Conservation (phyloP, 2,888 invertebrate species). For the Limnephilus marmoratus region DNA sequence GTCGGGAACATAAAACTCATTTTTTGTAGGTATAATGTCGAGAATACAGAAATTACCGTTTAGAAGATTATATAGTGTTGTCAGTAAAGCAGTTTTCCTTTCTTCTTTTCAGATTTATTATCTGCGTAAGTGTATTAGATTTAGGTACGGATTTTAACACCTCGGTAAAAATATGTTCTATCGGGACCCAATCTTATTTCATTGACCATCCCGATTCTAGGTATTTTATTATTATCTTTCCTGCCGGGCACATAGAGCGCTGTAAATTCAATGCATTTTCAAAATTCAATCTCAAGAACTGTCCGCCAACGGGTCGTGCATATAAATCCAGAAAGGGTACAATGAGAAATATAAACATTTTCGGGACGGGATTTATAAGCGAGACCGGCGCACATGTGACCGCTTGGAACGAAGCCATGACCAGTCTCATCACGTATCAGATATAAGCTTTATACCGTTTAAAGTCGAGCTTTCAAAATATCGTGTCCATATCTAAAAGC, state of each 20-base stretch:
- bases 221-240: not conserved
- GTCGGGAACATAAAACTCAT: too few relatives aligned
- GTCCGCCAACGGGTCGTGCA: conserved; percentile 63
- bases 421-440: conserved; percentile 40
- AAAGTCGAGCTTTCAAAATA: conserved; percentile 25
- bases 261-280: conserved; percentile 57
- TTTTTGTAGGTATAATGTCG: too few relatives aligned
- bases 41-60: too few relatives aligned
- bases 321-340: conserved; percentile 65
- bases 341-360: conserved; percentile 58
- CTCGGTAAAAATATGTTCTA: conserved; percentile 17
- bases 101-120: not conserved
- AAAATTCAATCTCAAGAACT: conserved; percentile 64
- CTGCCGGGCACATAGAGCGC: conserved; percentile 12
- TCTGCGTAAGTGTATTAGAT: not conserved
- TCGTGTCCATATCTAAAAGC: not conserved
- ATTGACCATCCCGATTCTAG: conserved; percentile 16
- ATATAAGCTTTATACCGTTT: conserved; percentile 20
- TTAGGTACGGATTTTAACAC: not conserved
- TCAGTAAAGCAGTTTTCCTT: too few relatives aligned
- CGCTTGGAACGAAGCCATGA: conserved; percentile 41
- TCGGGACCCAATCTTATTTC: conserved; percentile 30
- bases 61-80: too few relatives aligned
- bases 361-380: conserved; percentile 61
- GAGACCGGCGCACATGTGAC: conserved; percentile 60